phyloP scores from a whole-genome alignment of 2,888 invertebrate species.

The Chrysotoxum bicinctum region DNA sequence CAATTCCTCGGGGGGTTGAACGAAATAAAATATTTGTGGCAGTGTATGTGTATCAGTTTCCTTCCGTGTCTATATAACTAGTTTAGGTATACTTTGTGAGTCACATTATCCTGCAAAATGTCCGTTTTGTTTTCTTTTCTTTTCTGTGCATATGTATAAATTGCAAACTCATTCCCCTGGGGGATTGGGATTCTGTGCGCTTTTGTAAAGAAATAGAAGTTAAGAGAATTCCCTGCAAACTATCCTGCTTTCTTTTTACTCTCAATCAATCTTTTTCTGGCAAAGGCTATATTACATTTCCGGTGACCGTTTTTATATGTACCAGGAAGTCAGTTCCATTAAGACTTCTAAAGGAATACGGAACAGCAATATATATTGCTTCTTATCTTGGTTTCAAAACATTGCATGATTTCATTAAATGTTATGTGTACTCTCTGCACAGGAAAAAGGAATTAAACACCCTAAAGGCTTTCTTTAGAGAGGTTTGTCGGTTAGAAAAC shows the following conservation, averaged over 20 bases:
- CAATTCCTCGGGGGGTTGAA: slow-evolving; percentile 57
- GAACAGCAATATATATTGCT: not conserved
- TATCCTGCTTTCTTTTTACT: slow-evolving; percentile 5
- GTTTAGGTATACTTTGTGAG: slow-evolving; percentile 8
- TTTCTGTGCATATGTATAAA: slow-evolving; percentile 8
- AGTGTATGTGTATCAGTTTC: slow-evolving; percentile 14
- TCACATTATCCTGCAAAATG: slow-evolving; percentile 53
- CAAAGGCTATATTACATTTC: slow-evolving; percentile 44
- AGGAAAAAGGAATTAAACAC: slow-evolving; percentile 44
- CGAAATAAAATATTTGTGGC: not conserved
- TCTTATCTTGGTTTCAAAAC: slow-evolving; percentile 1
- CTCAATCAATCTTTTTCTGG: slow-evolving; percentile 51
- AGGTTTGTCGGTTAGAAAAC: slow-evolving; percentile 30
- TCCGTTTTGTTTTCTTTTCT: slow-evolving; percentile 30
- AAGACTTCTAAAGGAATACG: slow-evolving; percentile 3
- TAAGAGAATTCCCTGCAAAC: not conserved
- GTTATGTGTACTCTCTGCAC: not conserved
- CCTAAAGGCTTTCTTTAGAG: slow-evolving; percentile 20
- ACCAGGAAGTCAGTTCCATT: slow-evolving; percentile 41
- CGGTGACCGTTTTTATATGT: slow-evolving; percentile 40
- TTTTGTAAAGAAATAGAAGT: slow-evolving; percentile 4
- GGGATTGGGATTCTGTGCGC: slow-evolving; percentile 55
- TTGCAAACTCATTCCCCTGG: slow-evolving; percentile 53
- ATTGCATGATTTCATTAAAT: slow-evolving; percentile 55
- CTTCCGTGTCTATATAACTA: slow-evolving; percentile 34